These are phyloP conservation scores for Acipenser ruthenus DNA, from an alignment of 2,797 vertebrate genomes.

Conservation along the genomic window DNA sequence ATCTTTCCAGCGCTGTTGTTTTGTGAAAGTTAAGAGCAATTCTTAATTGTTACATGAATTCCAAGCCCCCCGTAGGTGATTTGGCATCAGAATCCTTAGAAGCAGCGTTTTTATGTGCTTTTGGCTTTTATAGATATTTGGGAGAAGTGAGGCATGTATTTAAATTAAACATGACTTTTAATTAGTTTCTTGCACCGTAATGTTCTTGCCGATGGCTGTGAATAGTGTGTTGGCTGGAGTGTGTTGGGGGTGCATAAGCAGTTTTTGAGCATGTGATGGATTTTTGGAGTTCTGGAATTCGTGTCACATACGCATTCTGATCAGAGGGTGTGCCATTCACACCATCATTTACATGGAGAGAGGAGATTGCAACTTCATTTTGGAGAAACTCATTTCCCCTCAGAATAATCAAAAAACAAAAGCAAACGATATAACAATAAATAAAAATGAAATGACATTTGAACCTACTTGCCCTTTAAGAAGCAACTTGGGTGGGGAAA, in stretches of 20 bases:
- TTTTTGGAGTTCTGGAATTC: slow-evolving; percentile 1
- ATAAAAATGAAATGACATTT: no score
- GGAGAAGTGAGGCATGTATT: slow-evolving; percentile 37
- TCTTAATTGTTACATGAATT: slow-evolving; percentile 27
- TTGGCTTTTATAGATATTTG: slow-evolving; percentile 38
- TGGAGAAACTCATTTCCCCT: no score
- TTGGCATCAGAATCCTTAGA: slow-evolving; percentile 43
- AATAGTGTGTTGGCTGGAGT: slow-evolving; percentile 47
- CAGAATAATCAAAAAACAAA: no score
- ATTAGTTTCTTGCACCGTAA: slow-evolving; percentile 58
- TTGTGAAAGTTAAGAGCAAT: slow-evolving; percentile 16
- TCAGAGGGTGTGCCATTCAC: no score
- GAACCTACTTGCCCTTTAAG: no score
- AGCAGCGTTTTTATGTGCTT: slow-evolving; percentile 44
- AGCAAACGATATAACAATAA: no score
- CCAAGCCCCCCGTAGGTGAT: slow-evolving; percentile 24
- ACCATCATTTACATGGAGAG: no score
- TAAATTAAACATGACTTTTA: slow-evolving; percentile 61
- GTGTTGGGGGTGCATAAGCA: slow-evolving; percentile 49
- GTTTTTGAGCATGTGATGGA: slow-evolving; percentile 25
- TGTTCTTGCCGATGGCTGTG: slow-evolving; percentile 49
- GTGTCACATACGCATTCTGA: no score
- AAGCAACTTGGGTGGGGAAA: no score
- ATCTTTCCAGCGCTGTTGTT: neutral
- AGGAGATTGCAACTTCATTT: no score